A percentile compares a stretch with the other conserved stretches of the same genome.
phyloP scores from a whole-genome alignment of 2,113 vertebrate species.

The Orcinus orca region DNA sequence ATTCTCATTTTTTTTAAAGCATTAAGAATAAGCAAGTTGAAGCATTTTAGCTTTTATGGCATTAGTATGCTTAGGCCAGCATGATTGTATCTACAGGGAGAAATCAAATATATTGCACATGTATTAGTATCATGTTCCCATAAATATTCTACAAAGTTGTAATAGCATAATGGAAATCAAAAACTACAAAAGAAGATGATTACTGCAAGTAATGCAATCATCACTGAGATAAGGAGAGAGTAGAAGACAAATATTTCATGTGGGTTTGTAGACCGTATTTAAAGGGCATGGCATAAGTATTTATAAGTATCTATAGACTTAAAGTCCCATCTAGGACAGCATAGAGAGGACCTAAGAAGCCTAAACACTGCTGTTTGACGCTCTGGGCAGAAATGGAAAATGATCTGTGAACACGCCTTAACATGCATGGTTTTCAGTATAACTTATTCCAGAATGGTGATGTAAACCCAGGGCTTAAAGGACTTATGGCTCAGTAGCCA shows the following conservation, averaged over 20 bases:
- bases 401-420: not conserved
- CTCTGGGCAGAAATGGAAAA: not conserved
- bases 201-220: not conserved
- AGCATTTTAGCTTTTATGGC: not conserved
- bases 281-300: not conserved
- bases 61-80: not conserved
- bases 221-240: not conserved
- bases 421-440: not conserved
- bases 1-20: not conserved
- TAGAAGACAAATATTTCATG: not conserved
- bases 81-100: not conserved
- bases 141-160: not conserved
- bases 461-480: not conserved
- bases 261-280: not conserved
- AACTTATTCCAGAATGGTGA: not conserved
- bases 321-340: not conserved
- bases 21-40: not conserved
- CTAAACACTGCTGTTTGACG: not conserved
- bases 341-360: not conserved
- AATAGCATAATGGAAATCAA: not conserved
- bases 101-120: not conserved
- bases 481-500: not conserved
- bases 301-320: not conserved
- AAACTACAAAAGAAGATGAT: not conserved
- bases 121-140: not conserved